Percentiles rank a stretch among this genome's conserved stretches.
These are phyloP conservation scores for Leptonema lineaticorne DNA, from an alignment of 1,140 invertebrate genomes.

Conservation along the genomic window DNA sequence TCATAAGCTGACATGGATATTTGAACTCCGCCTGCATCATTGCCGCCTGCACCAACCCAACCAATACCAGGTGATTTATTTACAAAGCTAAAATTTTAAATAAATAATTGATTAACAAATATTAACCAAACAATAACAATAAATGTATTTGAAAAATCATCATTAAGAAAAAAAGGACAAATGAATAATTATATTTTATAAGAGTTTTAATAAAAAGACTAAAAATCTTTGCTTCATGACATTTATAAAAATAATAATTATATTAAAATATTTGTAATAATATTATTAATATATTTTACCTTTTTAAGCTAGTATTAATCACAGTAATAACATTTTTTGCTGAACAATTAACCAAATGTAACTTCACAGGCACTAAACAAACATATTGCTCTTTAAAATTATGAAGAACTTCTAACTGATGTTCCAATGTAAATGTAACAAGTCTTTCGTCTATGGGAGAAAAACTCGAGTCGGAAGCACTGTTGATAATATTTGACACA, in stretches of 20 bases:
- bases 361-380: conserved; percentile 57
- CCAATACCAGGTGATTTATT: conserved; percentile 40
- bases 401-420: conserved; percentile 54
- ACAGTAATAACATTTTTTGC: conserved; percentile 50
- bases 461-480: not conserved
- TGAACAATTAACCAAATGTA: conserved; percentile 57
- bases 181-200: no score
- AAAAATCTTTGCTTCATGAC: no score
- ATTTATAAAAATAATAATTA: no score
- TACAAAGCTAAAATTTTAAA: conserved; percentile 23
- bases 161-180: no score
- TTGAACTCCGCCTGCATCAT: conserved; percentile 45
- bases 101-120: not conserved
- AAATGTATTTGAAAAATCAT: no score
- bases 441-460: conserved; percentile 47
- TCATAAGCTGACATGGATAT: conserved; percentile 47
- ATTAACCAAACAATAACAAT: no score
- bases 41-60: conserved; percentile 43
- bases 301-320: conserved; percentile 49
- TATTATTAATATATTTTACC: conserved; percentile 27
- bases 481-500: not conserved
- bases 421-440: conserved; percentile 56
- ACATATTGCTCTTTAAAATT: conserved; percentile 55
- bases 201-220: no score
- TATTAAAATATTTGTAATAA: no score